Evolutionary conservation across 2,888 invertebrate genomes (phyloP), one percentile per base, ranked within the genome.

Genomic region (Argynnis bischoffii): DNA sequence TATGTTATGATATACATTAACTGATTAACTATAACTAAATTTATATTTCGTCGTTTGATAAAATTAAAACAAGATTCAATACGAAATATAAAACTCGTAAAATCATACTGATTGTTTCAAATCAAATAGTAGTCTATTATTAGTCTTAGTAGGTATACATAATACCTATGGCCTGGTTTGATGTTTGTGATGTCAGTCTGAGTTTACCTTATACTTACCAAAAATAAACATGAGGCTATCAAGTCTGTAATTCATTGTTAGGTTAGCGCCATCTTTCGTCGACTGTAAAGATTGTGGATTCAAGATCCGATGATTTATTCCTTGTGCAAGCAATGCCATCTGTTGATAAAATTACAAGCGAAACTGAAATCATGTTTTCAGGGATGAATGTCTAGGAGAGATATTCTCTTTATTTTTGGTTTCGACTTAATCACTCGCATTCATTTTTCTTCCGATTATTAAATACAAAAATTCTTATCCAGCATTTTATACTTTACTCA

Each of bases 191-290:
- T 61, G 61, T 61, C 78, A 78, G 79, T 76, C 76, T 79, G 70
- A 68, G 76, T 81, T 84, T 84, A 81, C 83, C 81, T 81, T 85
- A 81, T 80, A 80, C 79, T 74, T 69, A 81, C 85, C 83, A 86
- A 89, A 89, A 90, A 90, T 89, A 89, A 88, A 88, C 80, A 79
- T 81, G 83, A 82, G 81, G 78, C 74, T 80, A 80, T 79, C 78
- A 75, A 74, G 76, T 77, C 72, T 74, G 69, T 74, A 65, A 55
- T 60, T 64, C 63, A 70, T 63, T 56, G 51, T 67, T 63, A n/a
- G 18, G 48, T 55, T 59, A 76, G 70, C 81, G 87, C 85, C 87
- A 86, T 82, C 88, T 88, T 70, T 73, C 69, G 69, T 48, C 56
- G 41, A 16, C 16, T 16, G 2, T n/a, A 13, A 57, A 41, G 57